Evolutionary conservation across 2,888 invertebrate species (phyloP), one percentile per base, ranked within the genome.

Genomic region (Drosophila macrospina): DNA sequence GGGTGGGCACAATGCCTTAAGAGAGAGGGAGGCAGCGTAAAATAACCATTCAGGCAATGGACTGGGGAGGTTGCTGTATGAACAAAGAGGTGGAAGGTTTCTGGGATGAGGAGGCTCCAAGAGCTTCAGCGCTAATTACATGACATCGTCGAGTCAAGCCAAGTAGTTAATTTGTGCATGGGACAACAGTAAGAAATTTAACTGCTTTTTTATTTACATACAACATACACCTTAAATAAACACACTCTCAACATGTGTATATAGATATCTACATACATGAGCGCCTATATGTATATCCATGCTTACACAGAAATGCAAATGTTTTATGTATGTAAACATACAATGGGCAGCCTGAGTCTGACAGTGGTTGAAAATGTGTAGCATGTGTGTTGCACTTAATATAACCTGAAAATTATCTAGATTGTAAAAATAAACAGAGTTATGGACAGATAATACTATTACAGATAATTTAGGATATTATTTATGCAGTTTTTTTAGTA

Each of bases 161-260:
- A 86, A 87, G 82, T 79, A 82, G 69, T 82, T 85, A 82, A 85
- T 87, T 85, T 76, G 74, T 79, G 62, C 68, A 71, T 42, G 64
- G 55, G 52, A 51, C 70, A 74, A 61, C 61, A 56, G 42, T 59
- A 60, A 72, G 64, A 67, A 69, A 82, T 65, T 60, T 69, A 67
- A 78, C 66, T 65, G 77, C 67, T 65, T 72, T 67, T 72, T 62
- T 60, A 64, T 64, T 69, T 64, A 54, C 59, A 69, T 59, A 64
- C 60, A 42, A 55, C 70, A 55, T 28, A 56, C 59, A 63, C 48
- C 44, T 74, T 63, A 67, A 72, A 68, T 42, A 54, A 68, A 72
- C 52, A 60, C 37, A 57, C 54, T 56, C 39, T 34, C 42, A 26
- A 36, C 51, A 61, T 48, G n/a, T 28, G 13, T 16, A 26, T 47